phyloP scores from a whole-genome alignment of 1,140 invertebrate species.

The Pseudomyrmex cubaensis region DNA sequence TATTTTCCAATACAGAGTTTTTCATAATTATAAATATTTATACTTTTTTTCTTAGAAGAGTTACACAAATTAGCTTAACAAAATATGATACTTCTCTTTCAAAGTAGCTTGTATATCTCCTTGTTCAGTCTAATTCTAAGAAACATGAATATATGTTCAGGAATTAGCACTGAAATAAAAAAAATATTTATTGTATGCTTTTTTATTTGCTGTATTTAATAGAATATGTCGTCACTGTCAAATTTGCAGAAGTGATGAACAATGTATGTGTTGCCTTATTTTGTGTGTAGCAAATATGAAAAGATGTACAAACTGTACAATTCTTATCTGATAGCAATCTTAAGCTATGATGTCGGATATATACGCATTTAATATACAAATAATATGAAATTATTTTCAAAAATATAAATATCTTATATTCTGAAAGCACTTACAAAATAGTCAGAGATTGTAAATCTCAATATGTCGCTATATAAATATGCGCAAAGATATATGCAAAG shows the following conservation, averaged over 20 bases:
- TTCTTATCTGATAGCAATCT: not conserved
- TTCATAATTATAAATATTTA: not conserved
- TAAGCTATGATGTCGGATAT: slow-evolving; percentile 5
- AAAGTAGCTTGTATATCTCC: not conserved
- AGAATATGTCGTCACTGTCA: slow-evolving; percentile 23
- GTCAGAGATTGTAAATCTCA: slow-evolving; percentile 53
- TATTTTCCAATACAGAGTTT: not conserved
- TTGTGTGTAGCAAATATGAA: slow-evolving; percentile 32
- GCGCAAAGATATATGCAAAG: slow-evolving; percentile 55
- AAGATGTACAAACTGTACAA: slow-evolving; percentile 33
- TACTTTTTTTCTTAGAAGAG: not conserved
- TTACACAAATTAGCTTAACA: not conserved
- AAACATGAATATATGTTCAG: not conserved
- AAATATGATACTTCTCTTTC: slow-evolving; percentile 9
- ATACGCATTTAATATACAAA: not conserved
- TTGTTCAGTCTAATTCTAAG: slow-evolving; percentile 6
- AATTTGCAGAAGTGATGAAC: slow-evolving; percentile 19
- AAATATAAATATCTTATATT: slow-evolving; percentile 48
- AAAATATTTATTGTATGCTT: slow-evolving; percentile 7
- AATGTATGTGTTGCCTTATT: slow-evolving; percentile 8
- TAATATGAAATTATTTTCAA: slow-evolving; percentile 39
- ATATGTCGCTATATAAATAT: slow-evolving; percentile 53
- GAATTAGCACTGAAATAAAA: slow-evolving; percentile 27
- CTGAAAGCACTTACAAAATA: slow-evolving; percentile 54
- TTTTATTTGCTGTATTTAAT: slow-evolving; percentile 40